phyloP scores from a whole-genome alignment of 1,140 invertebrate species.

The Oscheius sp. region DNA sequence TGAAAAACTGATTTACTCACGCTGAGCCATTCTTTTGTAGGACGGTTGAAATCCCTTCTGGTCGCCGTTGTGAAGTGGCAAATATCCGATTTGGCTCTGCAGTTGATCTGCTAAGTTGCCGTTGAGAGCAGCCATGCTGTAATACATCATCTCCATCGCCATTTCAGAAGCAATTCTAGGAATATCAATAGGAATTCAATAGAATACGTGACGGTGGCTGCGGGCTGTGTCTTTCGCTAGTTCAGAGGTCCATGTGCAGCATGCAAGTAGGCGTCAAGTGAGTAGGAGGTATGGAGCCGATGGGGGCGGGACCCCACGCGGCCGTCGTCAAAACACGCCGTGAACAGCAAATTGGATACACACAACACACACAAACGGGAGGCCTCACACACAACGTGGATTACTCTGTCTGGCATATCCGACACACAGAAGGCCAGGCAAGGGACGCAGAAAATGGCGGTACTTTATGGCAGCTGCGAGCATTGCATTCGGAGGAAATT shows the following conservation, averaged over 20 bases:
- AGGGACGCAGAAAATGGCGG: too few species aligned
- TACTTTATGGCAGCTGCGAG: too few species aligned
- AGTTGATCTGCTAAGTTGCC: neutral
- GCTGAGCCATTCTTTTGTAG: constrained; percentile 39
- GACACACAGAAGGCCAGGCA: too few species aligned
- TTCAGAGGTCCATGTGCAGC: neutral
- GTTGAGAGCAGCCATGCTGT: neutral
- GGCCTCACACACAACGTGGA: too few species aligned
- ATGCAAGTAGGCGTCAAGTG: constrained; percentile 2
- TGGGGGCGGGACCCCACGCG: neutral
- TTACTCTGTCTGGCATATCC: too few species aligned
- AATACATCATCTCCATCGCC: constrained; percentile 9
- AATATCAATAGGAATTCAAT: neutral
- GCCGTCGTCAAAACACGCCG: constrained; percentile 6
- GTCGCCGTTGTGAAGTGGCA: neutral
- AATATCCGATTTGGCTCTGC: neutral
- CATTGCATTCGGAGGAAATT: too few species aligned
- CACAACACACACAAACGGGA: neutral
- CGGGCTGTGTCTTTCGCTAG: too few species aligned
- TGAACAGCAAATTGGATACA: constrained; percentile 12
- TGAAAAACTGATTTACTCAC: too few species aligned
- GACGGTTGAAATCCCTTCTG: constrained; percentile 17
- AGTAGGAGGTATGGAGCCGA: constrained; percentile 8
- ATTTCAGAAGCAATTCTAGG: neutral
- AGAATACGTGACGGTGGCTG: too few species aligned